Evolutionary conservation across 2,797 vertebrate species (phyloP).

Genomic region (Premnoplex brunnescens): DNA sequence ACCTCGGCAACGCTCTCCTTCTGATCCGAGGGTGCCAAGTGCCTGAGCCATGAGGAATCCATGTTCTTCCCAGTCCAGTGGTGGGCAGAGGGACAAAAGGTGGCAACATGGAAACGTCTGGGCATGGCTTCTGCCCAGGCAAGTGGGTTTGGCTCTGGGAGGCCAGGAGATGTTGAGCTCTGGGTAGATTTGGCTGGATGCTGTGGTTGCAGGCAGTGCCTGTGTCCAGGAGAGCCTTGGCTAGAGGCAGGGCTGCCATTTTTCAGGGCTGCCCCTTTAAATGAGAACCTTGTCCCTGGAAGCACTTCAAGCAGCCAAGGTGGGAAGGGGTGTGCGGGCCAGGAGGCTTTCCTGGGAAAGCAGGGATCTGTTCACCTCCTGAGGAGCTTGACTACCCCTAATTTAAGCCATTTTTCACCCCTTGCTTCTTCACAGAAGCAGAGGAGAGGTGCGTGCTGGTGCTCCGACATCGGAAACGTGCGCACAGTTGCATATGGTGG

Average conservation of each 20-base stretch:
- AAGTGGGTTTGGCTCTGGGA: background rate
- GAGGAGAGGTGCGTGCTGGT: background rate
- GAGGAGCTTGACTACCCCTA: background rate
- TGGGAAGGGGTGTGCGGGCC: background rate
- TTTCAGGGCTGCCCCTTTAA: conserved; percentile 42
- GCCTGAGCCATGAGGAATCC: background rate
- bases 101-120: background rate
- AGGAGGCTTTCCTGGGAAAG: background rate
- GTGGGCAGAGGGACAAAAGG: conserved; percentile 11
- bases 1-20: background rate
- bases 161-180: background rate
- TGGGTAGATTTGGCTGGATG: background rate
- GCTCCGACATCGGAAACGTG: background rate
- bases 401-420: background rate
- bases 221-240: background rate
- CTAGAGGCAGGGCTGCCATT: conserved; percentile 1
- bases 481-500: background rate
- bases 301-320: background rate
- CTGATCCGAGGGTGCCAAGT: background rate
- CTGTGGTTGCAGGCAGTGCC: background rate
- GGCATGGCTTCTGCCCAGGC: background rate
- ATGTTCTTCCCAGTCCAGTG: background rate
- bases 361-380: background rate
- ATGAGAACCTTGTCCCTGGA: conserved; percentile 5
- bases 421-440: background rate